Percentiles rank a stretch among this genome's conserved stretches.
Evolutionary conservation across 2,797 vertebrate genomes (phyloP).

Genomic region (Arnoldichthys spilopterus): DNA sequence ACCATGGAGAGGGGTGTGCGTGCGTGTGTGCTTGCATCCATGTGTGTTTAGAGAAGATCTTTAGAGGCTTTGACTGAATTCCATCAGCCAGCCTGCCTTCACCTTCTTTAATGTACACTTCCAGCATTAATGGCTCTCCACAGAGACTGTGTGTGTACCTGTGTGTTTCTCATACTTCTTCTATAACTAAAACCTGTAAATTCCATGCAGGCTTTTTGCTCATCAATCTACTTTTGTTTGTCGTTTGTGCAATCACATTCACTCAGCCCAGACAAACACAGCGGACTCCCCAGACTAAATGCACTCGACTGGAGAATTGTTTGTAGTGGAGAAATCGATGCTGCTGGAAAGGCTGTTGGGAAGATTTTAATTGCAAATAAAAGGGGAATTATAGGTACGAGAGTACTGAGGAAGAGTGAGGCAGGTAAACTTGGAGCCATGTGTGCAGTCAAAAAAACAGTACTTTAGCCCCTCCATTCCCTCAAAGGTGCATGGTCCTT

Average conservation of each 20-base stretch:
- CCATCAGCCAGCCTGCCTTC: neutral
- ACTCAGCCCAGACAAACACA: slow-evolving; percentile 50
- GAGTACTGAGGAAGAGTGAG: slow-evolving; percentile 58
- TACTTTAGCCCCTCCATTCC: too few relatives aligned
- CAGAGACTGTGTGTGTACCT: slow-evolving; percentile 3
- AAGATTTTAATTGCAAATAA: slow-evolving; percentile 75
- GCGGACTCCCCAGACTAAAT: slow-evolving; percentile 45
- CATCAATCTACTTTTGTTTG: slow-evolving; percentile 63
- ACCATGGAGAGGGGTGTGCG: slow-evolving; percentile 7
- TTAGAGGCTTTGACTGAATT: neutral
- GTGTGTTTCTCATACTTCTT: neutral
- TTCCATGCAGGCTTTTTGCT: slow-evolving; percentile 62
- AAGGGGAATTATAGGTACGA: slow-evolving; percentile 67
- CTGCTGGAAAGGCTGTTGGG: slow-evolving; percentile 63
- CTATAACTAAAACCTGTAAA: slow-evolving; percentile 38
- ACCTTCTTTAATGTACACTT: neutral
- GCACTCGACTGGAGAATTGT: slow-evolving; percentile 57
- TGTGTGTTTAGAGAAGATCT: neutral
- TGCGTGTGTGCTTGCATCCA: neutral
- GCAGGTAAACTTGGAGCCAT: slow-evolving; percentile 45
- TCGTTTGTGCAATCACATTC: slow-evolving; percentile 34
- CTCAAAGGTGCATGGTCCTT: too few relatives aligned
- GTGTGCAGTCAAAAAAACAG: too few relatives aligned
- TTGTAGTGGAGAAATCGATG: slow-evolving; percentile 62
- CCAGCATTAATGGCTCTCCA: slow-evolving; percentile 11